Conservation (phyloP, 2,113 vertebrate genomes). For the Podarcis cretensis region DNA sequence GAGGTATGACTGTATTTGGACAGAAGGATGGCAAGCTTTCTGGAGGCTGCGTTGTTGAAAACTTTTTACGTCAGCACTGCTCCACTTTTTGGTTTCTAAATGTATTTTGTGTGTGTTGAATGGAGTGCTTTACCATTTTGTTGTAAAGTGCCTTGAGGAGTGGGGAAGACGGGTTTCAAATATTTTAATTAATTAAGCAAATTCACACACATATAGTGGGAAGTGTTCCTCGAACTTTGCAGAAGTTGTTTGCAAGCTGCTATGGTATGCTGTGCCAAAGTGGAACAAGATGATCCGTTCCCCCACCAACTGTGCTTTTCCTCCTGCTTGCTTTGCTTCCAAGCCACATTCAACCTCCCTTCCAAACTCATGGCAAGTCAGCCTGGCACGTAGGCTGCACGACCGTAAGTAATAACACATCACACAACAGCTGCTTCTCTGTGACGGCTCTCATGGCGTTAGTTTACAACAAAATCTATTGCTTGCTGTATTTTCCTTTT, state of each 20-base stretch:
- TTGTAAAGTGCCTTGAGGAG: not conserved
- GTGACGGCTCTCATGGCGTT: not conserved
- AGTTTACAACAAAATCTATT: constrained; percentile 5
- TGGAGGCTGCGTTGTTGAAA: not conserved
- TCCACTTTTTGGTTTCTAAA: not conserved
- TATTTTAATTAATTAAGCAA: constrained; percentile 9
- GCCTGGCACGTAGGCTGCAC: not conserved
- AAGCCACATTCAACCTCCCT: not conserved
- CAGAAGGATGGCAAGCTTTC: not conserved
- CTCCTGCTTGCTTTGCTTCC: constrained; percentile 3
- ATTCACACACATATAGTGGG: not conserved
- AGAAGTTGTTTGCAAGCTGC: not conserved
- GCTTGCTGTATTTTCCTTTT: not conserved
- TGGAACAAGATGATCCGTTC: not conserved
- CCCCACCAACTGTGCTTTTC: not conserved
- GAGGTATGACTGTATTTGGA: not conserved
- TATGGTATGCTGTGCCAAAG: not conserved
- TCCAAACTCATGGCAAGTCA: not conserved
- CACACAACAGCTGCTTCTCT: not conserved
- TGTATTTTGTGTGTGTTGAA: not conserved
- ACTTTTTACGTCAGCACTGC: not conserved
- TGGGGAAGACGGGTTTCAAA: not conserved
- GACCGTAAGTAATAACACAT: not conserved
- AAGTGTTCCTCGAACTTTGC: not conserved
- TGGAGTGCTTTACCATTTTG: not conserved